Base-by-base conservation (phyloP, 1,140 invertebrate species). In the Penaeus japonicus region DNA sequence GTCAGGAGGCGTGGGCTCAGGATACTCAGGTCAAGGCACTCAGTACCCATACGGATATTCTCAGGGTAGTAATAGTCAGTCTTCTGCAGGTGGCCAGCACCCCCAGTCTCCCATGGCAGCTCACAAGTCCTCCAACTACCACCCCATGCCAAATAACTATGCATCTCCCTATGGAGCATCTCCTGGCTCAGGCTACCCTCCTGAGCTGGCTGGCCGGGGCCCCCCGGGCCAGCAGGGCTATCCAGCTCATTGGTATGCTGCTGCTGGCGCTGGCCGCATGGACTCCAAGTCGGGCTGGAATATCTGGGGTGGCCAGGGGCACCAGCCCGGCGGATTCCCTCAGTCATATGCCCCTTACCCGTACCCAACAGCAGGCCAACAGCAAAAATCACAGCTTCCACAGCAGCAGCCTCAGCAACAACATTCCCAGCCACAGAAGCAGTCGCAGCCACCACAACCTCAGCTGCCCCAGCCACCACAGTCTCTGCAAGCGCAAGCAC, bases 11-110 rank as follows among this genome's bases (percentile, higher is more conserved):
- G 84, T 85, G 18, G 84, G 86, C 30, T 57, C 86, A 18, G 86
- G 86, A 12, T 87, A 87, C 79, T 75, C 86, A 30, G 86, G 86
- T n/a, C 86, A 79, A 57, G 79, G 79, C 27, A 59, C 39, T 24
- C 86, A 87, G 47, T 87, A 87, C 54, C 54, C 86, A 32, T 87
- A 87, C 75, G 86, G 86, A 35, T 87, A 87, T 73, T 87, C 86
- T 73, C 86, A 87, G 78, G 85, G 85, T 35, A 55, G 39, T 35
- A 54, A 57, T 55, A 62, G 77, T 87, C 85, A 87, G 35, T 55
- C 20, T 30, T 65, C 79, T n/a, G 62, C 79, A 35, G 86, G 86
- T 24, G 73, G 80, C 35, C 62, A 79, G 75, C 84, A 85, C 59
- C 78, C 84, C 84, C 84, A 85, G 73, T 75, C 84, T 47, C 84